Conservation (phyloP, 2,113 vertebrate species). For the Dermatemys mawii region DNA sequence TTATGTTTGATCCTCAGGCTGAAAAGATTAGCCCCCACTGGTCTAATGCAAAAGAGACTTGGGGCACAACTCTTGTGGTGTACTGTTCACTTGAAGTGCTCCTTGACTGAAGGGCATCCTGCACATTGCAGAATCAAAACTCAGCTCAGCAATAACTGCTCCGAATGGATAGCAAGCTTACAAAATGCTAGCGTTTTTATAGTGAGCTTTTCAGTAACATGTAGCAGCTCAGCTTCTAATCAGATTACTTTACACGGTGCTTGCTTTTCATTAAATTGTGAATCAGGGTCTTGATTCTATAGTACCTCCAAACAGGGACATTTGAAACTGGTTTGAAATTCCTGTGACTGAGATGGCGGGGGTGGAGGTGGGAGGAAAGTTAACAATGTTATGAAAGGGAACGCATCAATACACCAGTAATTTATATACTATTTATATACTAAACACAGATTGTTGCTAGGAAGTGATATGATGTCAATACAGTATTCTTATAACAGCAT, state of each 20-base stretch:
- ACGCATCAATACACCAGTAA: neutral
- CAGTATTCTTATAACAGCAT: neutral
- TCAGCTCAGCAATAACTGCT: neutral
- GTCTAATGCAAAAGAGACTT: neutral
- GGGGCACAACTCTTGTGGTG: neutral
- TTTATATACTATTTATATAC: conserved; percentile 32
- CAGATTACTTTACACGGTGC: neutral
- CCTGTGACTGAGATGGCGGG: neutral
- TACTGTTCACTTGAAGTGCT: neutral
- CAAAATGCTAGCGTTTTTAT: neutral
- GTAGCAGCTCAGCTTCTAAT: neutral
- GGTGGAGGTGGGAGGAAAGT: neutral
- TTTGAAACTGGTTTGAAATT: neutral
- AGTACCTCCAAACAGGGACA: neutral
- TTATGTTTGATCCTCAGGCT: neutral
- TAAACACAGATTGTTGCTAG: conserved; percentile 64
- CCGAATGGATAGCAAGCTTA: neutral
- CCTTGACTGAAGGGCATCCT: neutral
- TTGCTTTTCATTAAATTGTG: neutral
- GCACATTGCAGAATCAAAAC: neutral
- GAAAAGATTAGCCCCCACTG: neutral
- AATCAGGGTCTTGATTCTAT: neutral
- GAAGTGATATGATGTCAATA: neutral
- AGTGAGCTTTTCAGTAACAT: neutral
- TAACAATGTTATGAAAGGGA: neutral